Evolutionary conservation across 2,113 vertebrate genomes (phyloP), one percentile per base, ranked within the genome.

Genomic region (Hylia prasina): DNA sequence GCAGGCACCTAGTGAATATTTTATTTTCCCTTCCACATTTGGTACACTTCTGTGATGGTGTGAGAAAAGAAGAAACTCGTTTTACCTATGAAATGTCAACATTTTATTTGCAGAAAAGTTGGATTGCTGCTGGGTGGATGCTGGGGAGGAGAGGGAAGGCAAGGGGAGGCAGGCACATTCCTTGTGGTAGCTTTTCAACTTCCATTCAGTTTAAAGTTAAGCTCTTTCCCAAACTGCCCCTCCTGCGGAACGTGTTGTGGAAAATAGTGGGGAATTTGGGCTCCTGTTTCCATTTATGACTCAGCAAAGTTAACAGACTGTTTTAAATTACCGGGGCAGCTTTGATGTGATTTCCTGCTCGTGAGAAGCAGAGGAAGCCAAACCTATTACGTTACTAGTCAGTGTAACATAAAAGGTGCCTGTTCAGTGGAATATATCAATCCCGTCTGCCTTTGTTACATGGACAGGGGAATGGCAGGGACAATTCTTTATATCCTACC

Each of bases 281-380:
- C 77, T 95, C 39, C 51, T 87, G 47, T 44, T 73, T 86, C 72
- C 78, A 71, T 75, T 83, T 94, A 35, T 95, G 93, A 89, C 82
- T 95, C 89, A 88, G 95, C 94, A 93, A 61, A 95, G 91, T 85
- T 79, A 89, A 39, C 75, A 84, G 88, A 48, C 84, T 93, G 71
- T 87, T 94, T 70, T 88, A 91, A 94, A 96, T 97, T 83, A 93
- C 90, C 27, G 11, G 57, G 61, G 91, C 73, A 54, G 91, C 95
- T 93, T 93, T 89, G 87, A 94, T 96, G 93, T 70, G 82, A 90
- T 89, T 96, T 96, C 93, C 88, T 90, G 73, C 53, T 45, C 81
- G 40, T 70, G 83, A 80, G 73, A 57, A 82, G 75, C 7, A 11
- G 68, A 54, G 91, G 76, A 83, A 94, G 75, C 76, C 87, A 70